A percentile compares a stretch with the other conserved stretches of the same genome.
Conservation (phyloP, 2,888 invertebrate species). For the Torymus tubicola region DNA sequence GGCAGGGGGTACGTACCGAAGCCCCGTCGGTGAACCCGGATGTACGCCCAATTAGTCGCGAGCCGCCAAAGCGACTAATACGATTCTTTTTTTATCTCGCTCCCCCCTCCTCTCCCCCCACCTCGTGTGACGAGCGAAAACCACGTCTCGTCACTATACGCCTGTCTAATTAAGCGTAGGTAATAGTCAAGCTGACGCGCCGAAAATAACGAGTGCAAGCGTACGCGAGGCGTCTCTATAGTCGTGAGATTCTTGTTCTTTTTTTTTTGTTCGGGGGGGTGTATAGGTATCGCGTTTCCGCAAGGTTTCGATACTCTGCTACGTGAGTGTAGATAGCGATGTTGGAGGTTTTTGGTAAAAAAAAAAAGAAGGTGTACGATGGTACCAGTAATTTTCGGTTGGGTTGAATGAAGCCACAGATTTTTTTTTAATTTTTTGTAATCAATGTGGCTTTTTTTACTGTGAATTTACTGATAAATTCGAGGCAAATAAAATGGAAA, state of each 20-base stretch:
- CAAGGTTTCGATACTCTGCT: no score
- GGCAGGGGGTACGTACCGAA: not conserved
- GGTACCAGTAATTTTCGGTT: no score
- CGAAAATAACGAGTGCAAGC: conserved; percentile 13
- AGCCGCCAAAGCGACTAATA: conserved; percentile 34
- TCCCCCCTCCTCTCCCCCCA: not conserved
- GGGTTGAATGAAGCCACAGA: no score
- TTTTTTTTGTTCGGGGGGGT: not conserved
- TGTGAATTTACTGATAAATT: no score
- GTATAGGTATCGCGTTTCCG: no score
- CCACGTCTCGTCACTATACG: not conserved
- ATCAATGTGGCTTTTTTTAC: no score
- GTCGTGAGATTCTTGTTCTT: not conserved
- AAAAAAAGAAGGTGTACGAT: no score
- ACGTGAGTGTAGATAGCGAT: no score
- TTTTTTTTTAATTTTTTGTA: no score
- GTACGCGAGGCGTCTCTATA: no score
- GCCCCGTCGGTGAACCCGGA: conserved; percentile 13
- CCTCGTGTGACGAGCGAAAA: not conserved
- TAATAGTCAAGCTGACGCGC: conserved; percentile 26
- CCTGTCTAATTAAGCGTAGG: conserved; percentile 39
- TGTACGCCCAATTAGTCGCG: conserved; percentile 26
- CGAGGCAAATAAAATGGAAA: no score
- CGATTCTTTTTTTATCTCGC: conserved; percentile 31
- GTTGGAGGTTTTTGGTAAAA: no score